Base-by-base conservation (phyloP, 2,113 vertebrate species). In the Paramormyrops kingsleyae region DNA sequence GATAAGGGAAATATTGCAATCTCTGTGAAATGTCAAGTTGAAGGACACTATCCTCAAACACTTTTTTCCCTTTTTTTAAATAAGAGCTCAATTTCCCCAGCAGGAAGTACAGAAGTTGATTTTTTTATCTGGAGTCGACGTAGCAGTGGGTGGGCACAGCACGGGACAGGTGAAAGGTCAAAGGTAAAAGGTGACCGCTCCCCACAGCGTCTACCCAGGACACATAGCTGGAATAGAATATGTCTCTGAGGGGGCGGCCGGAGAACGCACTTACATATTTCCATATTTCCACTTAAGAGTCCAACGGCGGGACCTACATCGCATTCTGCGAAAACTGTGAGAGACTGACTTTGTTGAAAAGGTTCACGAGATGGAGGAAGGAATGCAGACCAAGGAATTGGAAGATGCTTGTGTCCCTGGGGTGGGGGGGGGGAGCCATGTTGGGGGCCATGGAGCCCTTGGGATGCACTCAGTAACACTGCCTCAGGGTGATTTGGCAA, bases 41-140 rank as follows among this genome's bases (percentile, higher is more conserved):
- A 89, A 84, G 80, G 89, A 87, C 85, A 87, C n/a, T 50, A 80
- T 80, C 85, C 47, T 31, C 49, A 87, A 31, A 24, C n/a, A 39
- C 85, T 39, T 39, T 35, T 87, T 87, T 80, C 6, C 24, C 24
- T 10, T 42, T 80, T 80, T 39, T 39, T 39, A 80, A 80, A n/a
- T 80, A 80, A 80, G 74, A 80, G 74, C 35, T 80, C 74, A 80
- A 39, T 80, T 80, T 80, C 74, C 70, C 17, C 74, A 39, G 35
- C 74, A 80, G 70, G 62, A 66, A 66, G 35, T 13, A 17, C 0
- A n/a, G 85, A 53, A 87, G 27, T 42, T 21, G 50, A 6, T 17
- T 39, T n/a, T 87, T 39, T 52, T 21, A n/a, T 84, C 21, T 46
- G 44, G 80, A 80, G 35, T 44, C 3, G 80, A 49, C 0, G 0